Evolutionary conservation across 2,888 invertebrate genomes (phyloP), one percentile per base, ranked within the genome.

Genomic region (Heliothis peltigera): DNA sequence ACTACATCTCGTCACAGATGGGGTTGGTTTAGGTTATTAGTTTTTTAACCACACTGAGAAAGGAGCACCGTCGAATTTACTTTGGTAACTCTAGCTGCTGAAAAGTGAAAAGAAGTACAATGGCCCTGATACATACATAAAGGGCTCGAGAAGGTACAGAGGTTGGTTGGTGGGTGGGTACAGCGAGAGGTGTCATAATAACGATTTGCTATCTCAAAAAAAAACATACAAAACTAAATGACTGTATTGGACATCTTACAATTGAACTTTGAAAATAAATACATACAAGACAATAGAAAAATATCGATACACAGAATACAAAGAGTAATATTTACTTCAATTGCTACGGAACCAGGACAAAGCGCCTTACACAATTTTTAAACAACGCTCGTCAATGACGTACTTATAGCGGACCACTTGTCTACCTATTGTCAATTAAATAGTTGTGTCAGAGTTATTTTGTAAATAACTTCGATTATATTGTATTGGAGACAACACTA

Each of bases 291-390:
- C 44, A 60, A 64, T 12, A 22, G 18, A 42, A 32, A 58, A 28
- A 70, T 46, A n/a, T 21, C 39, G 49, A 54, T 32, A 43, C 12
- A 46, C 15, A 46, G 47, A 35, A 32, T 43, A 51, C 28, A 60
- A 60, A 57, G 53, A 49, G 46, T 69, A 61, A 17, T 35, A 39
- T 68, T 60, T 43, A n/a, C 19, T 22, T 46, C 19, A 10, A 61
- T 43, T 18, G 18, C 21, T n/a, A 53, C 55, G 25, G 35, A 46
- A 63, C 46, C 10, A 18, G 43, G 47, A 43, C 47, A 62, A 65
- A 70, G 25, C 35, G 4, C 0, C 10, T 47, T 42, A n/a, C 25
- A 47, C 7, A 44, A 1, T 52, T 51, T 56, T 57, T 12, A 60
- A 67, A 63, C 59, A 49, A 49, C 39, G 15, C n/a, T 39, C 35